Evolutionary conservation across 2,113 vertebrate genomes (phyloP).

Genomic region (Pelecanoides urinatrix): DNA sequence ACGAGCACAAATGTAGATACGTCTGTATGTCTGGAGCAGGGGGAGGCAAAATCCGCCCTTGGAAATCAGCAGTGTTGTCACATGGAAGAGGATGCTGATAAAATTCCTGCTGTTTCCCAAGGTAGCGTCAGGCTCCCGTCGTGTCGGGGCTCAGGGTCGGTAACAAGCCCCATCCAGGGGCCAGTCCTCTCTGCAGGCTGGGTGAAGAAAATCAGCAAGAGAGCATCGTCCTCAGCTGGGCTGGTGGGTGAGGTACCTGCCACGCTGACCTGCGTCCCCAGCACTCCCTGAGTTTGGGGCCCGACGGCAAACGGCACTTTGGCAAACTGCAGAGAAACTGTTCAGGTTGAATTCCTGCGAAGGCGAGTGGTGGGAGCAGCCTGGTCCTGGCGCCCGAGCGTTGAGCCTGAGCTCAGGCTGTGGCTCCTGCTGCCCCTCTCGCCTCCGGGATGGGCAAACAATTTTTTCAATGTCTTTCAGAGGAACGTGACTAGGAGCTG

Average conservation of each 20-base stretch:
- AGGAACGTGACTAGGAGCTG: background rate
- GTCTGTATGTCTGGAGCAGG: background rate
- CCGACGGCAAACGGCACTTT: background rate
- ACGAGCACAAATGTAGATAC: slow-evolving; percentile 2
- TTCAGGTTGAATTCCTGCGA: background rate
- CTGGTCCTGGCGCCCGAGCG: background rate
- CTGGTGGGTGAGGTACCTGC: background rate
- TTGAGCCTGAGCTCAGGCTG: background rate
- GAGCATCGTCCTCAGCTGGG: background rate
- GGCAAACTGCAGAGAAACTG: background rate
- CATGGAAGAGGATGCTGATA: background rate
- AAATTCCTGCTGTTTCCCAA: background rate
- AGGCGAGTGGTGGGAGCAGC: background rate
- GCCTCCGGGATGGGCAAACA: background rate
- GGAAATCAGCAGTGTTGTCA: background rate
- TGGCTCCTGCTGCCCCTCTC: background rate
- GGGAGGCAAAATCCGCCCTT: background rate
- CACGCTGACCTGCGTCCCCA: fast-evolving
- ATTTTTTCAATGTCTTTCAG: background rate
- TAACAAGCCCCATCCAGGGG: background rate
- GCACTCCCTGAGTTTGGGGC: background rate
- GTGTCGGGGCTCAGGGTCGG: background rate
- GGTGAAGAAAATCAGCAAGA: background rate
- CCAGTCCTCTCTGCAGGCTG: fast-evolving
- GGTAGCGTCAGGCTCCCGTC: background rate